Evolutionary conservation across 35 echinoderm and acorn worm genomes (phyloP), one percentile per base, ranked within the genome.

Genomic region (Diadema setosum): DNA sequence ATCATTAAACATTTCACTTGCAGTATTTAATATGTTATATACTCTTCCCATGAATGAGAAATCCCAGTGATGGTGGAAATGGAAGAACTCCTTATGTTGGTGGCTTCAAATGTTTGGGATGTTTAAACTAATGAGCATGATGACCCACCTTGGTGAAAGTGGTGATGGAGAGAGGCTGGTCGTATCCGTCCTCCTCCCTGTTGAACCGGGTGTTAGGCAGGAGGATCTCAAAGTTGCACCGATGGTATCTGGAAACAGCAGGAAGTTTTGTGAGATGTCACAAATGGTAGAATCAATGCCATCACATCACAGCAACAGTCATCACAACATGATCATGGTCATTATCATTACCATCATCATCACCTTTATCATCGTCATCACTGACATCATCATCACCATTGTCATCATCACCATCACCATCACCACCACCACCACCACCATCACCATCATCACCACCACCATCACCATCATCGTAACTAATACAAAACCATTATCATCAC

Each of bases 211-310:
- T 59, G 20, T 87, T 82, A 12, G 95, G 95, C 17, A 98, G 64
- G 16, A 84, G 81, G 41, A 98, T 93, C 80, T 93, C 92, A 91
- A 98, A 98, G 58, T 91, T 90, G 59, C 95, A 98, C 56, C 95
- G 58, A 48, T 94, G 88, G 69, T 97, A 98, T 58, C 95, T 94
- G 64, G 4, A 76, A 91, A 85, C 7, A 40, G 42, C 49, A 45
- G 81, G 45, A 80, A 69, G 14, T 26, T n/a, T n/a, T n/a, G 21
- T 55, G 49, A 55, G 21, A 1, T 16, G 21, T 55, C 49, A 55
- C 21, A 2, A 55, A 55, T 12, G 49, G 14, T n/a, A 55, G 14
- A 16, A 55, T n/a, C 12, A 55, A 55, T 55, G 49, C 12, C 21
- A 16, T 1, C 12, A 16, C 21, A 55, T 55, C 2, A 1, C n/a